A percentile compares a stretch with the other conserved stretches of the same genome.
These are phyloP conservation scores for Hylyphantes graminicola DNA, from an alignment of 1,140 invertebrate genomes.

Conservation along the genomic window DNA sequence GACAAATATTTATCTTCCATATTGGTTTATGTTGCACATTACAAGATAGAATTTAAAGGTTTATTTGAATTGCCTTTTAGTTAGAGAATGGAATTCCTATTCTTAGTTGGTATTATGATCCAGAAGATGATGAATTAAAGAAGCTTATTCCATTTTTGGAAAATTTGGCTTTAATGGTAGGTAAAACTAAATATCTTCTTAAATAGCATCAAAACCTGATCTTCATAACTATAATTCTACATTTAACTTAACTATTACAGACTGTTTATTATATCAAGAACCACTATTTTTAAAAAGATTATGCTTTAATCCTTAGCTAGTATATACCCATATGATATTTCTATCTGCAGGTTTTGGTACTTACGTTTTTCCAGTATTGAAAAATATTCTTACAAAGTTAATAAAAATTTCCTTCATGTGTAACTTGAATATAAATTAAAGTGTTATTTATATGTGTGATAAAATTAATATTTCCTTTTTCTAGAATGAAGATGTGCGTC, in stretches of 20 bases:
- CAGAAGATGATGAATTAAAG: conserved; percentile 88
- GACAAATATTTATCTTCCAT: not conserved
- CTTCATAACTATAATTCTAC: conserved; percentile 29
- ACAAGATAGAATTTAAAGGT: conserved; percentile 26
- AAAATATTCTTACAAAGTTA: not conserved
- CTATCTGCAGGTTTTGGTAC: not conserved
- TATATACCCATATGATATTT: not conserved
- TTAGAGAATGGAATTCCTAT: conserved; percentile 95
- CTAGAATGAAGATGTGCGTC: conserved; percentile 91
- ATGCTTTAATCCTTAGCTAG: too few relatives aligned
- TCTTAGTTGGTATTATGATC: conserved; percentile 96
- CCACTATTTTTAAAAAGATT: not conserved
- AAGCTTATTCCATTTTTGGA: conserved; percentile 95
- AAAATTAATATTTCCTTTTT: conserved; percentile 66
- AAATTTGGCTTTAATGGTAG: conserved; percentile 75
- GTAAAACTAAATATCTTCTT: conserved; percentile 23
- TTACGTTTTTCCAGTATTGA: not conserved
- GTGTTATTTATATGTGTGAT: not conserved
- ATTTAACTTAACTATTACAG: conserved; percentile 43
- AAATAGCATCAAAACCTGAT: not conserved
- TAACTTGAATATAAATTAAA: not conserved
- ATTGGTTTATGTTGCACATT: not conserved
- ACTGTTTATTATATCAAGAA: not conserved
- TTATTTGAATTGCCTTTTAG: conserved; percentile 63
- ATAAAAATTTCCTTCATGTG: too few relatives aligned